These are phyloP conservation scores for Hippocampus comes DNA, from an alignment of 2,113 vertebrate genomes.

Conservation along the genomic window DNA sequence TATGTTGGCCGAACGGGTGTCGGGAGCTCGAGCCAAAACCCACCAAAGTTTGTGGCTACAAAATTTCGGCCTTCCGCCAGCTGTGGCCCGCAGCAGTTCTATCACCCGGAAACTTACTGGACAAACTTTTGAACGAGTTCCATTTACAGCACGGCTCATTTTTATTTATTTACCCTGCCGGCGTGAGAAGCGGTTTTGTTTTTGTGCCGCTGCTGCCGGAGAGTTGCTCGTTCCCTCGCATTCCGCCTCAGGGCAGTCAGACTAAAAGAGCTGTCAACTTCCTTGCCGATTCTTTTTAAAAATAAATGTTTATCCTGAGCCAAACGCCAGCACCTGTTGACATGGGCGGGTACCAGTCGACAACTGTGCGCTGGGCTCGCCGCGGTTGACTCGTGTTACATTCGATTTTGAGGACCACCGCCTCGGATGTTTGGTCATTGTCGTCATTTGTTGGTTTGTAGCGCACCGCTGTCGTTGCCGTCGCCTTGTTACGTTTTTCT, in stretches of 20 bases:
- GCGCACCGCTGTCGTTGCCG: no score
- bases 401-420: neutral
- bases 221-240: neutral
- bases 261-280: neutral
- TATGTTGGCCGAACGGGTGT: neutral
- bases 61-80: neutral
- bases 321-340: neutral
- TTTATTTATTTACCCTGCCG: neutral
- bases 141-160: neutral
- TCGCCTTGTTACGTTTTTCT: no score
- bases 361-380: neutral
- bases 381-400: neutral
- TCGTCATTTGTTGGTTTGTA: neutral
- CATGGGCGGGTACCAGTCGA: neutral
- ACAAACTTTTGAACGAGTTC: neutral
- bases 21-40: neutral
- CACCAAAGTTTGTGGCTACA: neutral
- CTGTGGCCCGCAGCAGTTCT: neutral
- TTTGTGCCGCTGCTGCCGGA: neutral
- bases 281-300: neutral
- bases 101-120: neutral
- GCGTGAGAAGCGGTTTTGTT: constrained; percentile 9
- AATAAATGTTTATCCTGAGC: neutral
- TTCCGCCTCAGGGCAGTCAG: neutral
- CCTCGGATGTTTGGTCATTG: neutral